These are phyloP conservation scores for Sycobia sp. DNA, from an alignment of 1,140 invertebrate species.

Conservation along the genomic window DNA sequence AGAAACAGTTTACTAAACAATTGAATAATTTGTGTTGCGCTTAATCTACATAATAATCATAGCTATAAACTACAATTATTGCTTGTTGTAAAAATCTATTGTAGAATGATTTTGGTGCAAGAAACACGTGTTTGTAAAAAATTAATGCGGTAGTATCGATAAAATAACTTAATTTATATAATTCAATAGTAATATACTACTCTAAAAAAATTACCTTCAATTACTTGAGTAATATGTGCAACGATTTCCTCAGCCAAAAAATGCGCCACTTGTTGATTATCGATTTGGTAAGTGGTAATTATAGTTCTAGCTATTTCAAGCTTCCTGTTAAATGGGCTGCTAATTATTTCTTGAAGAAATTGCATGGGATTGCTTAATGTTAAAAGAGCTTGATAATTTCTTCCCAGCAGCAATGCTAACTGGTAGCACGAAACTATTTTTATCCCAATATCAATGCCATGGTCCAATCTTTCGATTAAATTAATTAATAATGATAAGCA, in stretches of 20 bases:
- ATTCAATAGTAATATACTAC: background rate
- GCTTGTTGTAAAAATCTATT: too few species aligned
- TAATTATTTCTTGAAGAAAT: constrained; percentile 63
- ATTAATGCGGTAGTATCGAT: too few species aligned
- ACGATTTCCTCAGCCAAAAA: constrained; percentile 60
- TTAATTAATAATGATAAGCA: constrained; percentile 47
- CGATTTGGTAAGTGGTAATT: constrained; percentile 59
- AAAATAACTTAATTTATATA: background rate
- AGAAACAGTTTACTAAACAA: too few species aligned
- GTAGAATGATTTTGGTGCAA: too few species aligned
- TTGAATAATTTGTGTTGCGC: too few species aligned
- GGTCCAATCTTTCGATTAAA: constrained; percentile 46
- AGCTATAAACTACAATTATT: too few species aligned
- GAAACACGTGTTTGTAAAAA: too few species aligned
- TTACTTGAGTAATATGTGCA: constrained; percentile 52
- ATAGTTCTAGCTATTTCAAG: constrained; percentile 66
- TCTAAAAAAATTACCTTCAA: constrained; percentile 52
- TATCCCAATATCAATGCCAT: constrained; percentile 61
- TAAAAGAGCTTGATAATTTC: constrained; percentile 63
- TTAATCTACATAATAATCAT: too few species aligned
- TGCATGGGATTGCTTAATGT: constrained; percentile 60
- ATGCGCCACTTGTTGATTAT: constrained; percentile 53
- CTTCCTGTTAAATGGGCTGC: constrained; percentile 62
- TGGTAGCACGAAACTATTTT: constrained; percentile 64
- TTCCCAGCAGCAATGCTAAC: constrained; percentile 63